phyloP scores from a whole-genome alignment of 2,888 invertebrate genomes.

The Apamea epomidion region DNA sequence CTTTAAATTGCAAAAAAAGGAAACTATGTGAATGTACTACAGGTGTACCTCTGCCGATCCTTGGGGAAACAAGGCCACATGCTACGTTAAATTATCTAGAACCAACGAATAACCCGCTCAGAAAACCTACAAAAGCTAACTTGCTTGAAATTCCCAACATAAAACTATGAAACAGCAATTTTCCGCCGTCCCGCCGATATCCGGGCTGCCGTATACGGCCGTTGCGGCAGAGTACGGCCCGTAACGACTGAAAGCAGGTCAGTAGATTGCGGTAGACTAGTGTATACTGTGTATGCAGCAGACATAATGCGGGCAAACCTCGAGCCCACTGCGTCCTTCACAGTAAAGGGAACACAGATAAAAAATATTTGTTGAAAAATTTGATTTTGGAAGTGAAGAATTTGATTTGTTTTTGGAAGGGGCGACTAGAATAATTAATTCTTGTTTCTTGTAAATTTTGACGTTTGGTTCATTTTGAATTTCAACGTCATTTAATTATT shows the following conservation, averaged over 20 bases:
- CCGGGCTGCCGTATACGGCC: constrained; percentile 24
- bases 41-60: not conserved
- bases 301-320: constrained; percentile 63
- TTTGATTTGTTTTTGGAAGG: constrained; percentile 1
- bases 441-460: not conserved
- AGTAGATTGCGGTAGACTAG: constrained; percentile 56
- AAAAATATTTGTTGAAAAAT: constrained; percentile 1
- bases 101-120: not conserved
- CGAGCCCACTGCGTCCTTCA: constrained; percentile 37
- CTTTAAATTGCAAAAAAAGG: not conserved
- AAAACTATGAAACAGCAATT: constrained; percentile 21
- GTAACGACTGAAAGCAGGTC: constrained; percentile 55
- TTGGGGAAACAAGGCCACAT: not conserved
- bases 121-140: not conserved
- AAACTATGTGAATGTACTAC: not conserved
- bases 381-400: constrained; percentile 6
- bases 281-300: constrained; percentile 55
- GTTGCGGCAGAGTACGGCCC: constrained; percentile 46
- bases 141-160: not conserved
- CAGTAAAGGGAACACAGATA: constrained; percentile 8
- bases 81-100: not conserved
- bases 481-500: not conserved
- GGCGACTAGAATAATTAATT: not conserved
- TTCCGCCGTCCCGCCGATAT: not conserved
- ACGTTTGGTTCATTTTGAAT: not conserved